These are phyloP conservation scores for Pediacus dermestoides DNA, from an alignment of 2,888 invertebrate genomes.

Conservation along the genomic window DNA sequence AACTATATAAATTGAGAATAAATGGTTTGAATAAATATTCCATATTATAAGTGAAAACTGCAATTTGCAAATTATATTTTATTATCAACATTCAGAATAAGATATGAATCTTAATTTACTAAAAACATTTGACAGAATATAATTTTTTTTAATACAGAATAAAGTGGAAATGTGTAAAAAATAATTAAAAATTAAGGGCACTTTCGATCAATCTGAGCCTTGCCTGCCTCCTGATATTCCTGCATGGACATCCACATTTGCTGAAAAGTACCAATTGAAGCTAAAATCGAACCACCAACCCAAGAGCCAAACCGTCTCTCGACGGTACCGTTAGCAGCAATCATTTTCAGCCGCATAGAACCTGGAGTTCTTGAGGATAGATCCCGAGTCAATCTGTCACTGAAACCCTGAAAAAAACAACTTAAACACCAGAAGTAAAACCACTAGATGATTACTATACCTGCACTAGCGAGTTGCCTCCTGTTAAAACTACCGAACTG, in stretches of 20 bases:
- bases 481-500: constrained; percentile 92
- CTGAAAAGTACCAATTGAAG: constrained; percentile 98
- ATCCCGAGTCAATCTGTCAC: constrained; percentile 87
- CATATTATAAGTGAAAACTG: too few relatives aligned
- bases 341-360: constrained; percentile 89
- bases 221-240: constrained; percentile 98
- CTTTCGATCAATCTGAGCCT: constrained; percentile 94
- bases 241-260: constrained; percentile 99
- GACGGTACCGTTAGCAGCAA: constrained; percentile 84
- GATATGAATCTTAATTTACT: too few relatives aligned
- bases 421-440: constrained; percentile 4
- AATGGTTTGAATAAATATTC: too few relatives aligned
- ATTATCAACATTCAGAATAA: too few relatives aligned
- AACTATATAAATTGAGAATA: constrained; percentile 1
- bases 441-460: constrained; percentile 43
- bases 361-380: constrained; percentile 84
- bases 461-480: constrained; percentile 87
- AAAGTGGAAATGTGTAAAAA: too few relatives aligned
- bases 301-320: constrained; percentile 95
- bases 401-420: constrained; percentile 70
- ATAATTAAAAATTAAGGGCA: constrained; percentile 71
- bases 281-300: constrained; percentile 98
- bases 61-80: too few relatives aligned
- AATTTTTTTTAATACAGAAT: too few relatives aligned
- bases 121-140: too few relatives aligned